Conservation (phyloP, 2,888 invertebrate species). For the Minunthozetes semirufus region DNA sequence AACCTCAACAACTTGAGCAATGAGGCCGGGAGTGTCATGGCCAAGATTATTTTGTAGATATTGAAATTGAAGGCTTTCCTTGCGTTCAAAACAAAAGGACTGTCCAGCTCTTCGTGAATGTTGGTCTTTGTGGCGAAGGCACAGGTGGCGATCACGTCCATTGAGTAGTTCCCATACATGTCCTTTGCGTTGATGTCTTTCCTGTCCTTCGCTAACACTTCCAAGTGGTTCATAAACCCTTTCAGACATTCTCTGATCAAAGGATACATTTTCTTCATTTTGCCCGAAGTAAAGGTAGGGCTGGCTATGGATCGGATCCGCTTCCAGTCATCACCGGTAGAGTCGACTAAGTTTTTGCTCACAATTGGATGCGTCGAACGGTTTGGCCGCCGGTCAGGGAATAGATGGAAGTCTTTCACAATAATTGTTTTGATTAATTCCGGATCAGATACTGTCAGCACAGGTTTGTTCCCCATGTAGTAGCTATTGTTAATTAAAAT, state of each 20-base stretch:
- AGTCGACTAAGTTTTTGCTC: not conserved
- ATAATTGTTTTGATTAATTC: not conserved
- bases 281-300: no score
- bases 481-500: no score
- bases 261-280: no score
- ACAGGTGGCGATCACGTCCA: constrained; percentile 58
- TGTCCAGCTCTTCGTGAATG: not conserved
- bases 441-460: no score
- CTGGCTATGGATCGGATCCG: constrained; percentile 4
- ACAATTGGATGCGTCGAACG: not conserved
- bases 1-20: no score
- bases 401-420: constrained; percentile 6
- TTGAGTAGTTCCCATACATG: constrained; percentile 53
- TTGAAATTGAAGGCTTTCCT: not conserved
- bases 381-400: not conserved
- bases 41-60: not conserved
- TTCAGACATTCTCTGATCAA: no score
- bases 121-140: constrained; percentile 59
- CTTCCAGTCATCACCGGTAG: constrained; percentile 14
- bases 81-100: constrained; percentile 3
- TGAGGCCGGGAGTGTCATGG: not conserved
- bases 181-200: not conserved
- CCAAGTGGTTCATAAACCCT: no score
- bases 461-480: no score
- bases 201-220: no score